Evolutionary conservation across 2,797 vertebrate species (phyloP).

Genomic region (Atherinosoma microstoma): DNA sequence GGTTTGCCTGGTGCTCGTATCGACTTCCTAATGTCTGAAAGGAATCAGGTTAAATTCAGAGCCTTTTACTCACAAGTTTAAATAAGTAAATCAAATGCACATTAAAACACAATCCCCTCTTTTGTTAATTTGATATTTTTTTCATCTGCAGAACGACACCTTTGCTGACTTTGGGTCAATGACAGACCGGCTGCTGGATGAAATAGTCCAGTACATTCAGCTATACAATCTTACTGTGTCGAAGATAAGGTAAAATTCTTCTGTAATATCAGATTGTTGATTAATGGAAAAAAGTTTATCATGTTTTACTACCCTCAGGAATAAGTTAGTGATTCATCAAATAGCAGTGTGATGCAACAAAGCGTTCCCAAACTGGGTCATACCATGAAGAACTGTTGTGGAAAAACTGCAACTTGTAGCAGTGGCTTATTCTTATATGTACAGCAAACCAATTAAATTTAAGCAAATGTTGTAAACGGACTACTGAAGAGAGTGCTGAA

Average conservation of each 20-base stretch:
- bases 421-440: not conserved
- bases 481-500: not conserved
- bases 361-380: not conserved
- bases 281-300: not conserved
- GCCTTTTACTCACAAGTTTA: not conserved
- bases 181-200: constrained; percentile 97
- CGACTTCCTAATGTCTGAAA: constrained; percentile 99
- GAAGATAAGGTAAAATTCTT: constrained; percentile 92
- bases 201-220: constrained; percentile 98
- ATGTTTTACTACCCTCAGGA: not conserved
- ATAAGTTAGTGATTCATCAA: not conserved
- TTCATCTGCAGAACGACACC: constrained; percentile 92
- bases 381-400: not conserved
- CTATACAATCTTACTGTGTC: constrained; percentile 97
- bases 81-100: not conserved
- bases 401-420: not conserved
- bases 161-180: constrained; percentile 99
- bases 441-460: not conserved
- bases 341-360: not conserved
- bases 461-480: not conserved
- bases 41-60: constrained; percentile 90
- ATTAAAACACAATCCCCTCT: not conserved
- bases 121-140: constrained; percentile 42
- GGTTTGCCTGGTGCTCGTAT: constrained; percentile 94
- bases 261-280: not conserved